Evolutionary conservation across 2,888 invertebrate species (phyloP).

Genomic region (Brachyptera putata): DNA sequence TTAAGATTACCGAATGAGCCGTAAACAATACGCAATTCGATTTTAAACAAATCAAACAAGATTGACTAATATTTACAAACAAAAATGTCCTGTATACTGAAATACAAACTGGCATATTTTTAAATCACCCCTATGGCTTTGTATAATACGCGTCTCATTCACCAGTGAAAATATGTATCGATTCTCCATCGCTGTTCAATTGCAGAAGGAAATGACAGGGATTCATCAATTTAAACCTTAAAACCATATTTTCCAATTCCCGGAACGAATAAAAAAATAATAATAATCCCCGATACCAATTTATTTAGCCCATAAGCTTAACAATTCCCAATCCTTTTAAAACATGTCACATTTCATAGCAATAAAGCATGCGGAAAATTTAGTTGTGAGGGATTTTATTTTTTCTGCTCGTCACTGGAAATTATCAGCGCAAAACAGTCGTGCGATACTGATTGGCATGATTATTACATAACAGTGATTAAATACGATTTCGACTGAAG

Average conservation of each 20-base stretch:
- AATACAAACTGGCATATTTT: background rate
- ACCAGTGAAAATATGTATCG: background rate
- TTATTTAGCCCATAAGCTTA: conserved; percentile 14
- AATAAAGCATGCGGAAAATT: conserved; percentile 7
- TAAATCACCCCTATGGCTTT: background rate
- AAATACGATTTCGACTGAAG: background rate
- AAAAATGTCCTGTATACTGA: no score
- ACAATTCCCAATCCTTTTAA: conserved; percentile 7
- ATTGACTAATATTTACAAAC: conserved; percentile 27
- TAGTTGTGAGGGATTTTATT: background rate
- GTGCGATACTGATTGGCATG: conserved; percentile 2
- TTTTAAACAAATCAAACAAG: conserved; percentile 24
- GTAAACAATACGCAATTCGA: conserved; percentile 3
- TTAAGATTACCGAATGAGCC: conserved; percentile 2
- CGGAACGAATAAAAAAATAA: conserved; percentile 17
- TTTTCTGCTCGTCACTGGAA: background rate
- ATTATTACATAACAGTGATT: conserved; percentile 13
- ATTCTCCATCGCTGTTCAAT: conserved; percentile 5
- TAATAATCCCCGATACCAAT: conserved; percentile 12
- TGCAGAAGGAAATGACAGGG: conserved; percentile 18
- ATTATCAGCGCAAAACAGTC: conserved; percentile 14
- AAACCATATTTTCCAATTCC: conserved; percentile 16
- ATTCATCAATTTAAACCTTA: conserved; percentile 11
- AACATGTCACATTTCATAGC: conserved; percentile 12
- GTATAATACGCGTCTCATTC: no score